Percentiles rank a stretch among this genome's conserved stretches.
These are phyloP conservation scores for Leptocoma aspasia DNA, from an alignment of 2,113 vertebrate species.

Conservation along the genomic window DNA sequence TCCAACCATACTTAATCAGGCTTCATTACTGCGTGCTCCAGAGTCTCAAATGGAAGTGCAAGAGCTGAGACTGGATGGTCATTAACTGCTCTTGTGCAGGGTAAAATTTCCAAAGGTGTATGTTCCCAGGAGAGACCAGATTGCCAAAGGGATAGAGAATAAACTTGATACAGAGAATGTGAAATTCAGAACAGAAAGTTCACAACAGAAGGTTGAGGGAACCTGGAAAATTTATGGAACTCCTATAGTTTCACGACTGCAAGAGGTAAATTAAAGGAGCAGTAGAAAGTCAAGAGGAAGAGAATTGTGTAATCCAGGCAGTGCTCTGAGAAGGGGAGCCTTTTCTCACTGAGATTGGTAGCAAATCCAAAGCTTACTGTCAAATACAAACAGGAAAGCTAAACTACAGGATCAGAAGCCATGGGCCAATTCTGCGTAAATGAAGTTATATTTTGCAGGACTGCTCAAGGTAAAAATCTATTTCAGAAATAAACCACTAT, in stretches of 20 bases:
- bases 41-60: neutral
- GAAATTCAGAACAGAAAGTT: neutral
- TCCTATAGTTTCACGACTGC: neutral
- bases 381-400: constrained; percentile 16
- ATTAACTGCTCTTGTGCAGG: neutral
- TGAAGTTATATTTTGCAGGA: neutral
- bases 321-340: neutral
- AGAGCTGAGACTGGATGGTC: neutral
- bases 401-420: neutral
- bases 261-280: neutral
- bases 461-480: neutral
- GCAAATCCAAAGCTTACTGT: constrained; percentile 10
- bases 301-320: neutral
- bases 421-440: neutral
- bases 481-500: neutral
- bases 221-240: neutral
- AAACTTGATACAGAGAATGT: neutral
- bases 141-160: neutral
- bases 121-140: neutral
- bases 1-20: neutral
- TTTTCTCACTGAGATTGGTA: neutral
- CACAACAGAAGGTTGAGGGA: neutral
- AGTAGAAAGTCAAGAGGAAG: neutral
- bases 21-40: neutral
- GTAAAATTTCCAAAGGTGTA: neutral